A percentile compares a stretch with the other conserved stretches of the same genome.
Evolutionary conservation across 2,113 vertebrate species (phyloP).

Genomic region (Aspidoscelis tigris): DNA sequence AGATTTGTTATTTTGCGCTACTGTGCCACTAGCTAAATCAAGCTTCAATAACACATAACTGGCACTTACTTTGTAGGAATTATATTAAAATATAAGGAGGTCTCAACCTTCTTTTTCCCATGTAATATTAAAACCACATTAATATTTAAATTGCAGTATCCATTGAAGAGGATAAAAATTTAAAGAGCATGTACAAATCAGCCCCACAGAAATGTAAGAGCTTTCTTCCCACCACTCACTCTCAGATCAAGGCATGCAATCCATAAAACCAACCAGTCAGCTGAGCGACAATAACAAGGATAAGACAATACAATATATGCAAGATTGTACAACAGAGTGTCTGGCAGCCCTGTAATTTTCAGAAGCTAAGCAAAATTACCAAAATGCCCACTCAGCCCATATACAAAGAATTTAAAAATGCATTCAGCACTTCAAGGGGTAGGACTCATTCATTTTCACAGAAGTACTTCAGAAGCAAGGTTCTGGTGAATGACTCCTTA

Average conservation of each 20-base stretch:
- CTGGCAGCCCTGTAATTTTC: conserved; percentile 32
- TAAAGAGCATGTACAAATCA: conserved; percentile 59
- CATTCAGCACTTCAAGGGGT: not conserved
- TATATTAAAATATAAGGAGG: conserved; percentile 56
- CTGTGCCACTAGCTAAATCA: conserved; percentile 55
- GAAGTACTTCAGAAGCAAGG: not conserved
- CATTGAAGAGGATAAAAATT: conserved; percentile 60
- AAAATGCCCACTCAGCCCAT: conserved; percentile 22
- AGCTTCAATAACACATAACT: conserved; percentile 51
- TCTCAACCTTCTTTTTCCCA: conserved; percentile 64
- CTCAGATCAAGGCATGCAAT: conserved; percentile 37
- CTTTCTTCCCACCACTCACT: conserved; percentile 45
- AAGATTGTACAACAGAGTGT: conserved; percentile 36
- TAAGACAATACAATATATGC: conserved; percentile 35
- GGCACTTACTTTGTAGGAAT: conserved; percentile 57
- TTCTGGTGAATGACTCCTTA: not conserved
- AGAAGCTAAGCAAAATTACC: conserved; percentile 19
- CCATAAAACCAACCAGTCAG: conserved; percentile 27
- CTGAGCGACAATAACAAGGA: conserved; percentile 22
- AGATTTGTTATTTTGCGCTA: conserved; percentile 62
- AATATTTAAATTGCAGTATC: conserved; percentile 64
- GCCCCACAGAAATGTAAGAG: conserved; percentile 44
- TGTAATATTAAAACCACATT: conserved; percentile 68
- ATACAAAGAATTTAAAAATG: not conserved
- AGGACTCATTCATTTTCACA: not conserved